Percentiles rank a stretch among this genome's conserved stretches.
phyloP scores from a whole-genome alignment of 2,113 vertebrate species.

The Chlorodrepanis virens region DNA sequence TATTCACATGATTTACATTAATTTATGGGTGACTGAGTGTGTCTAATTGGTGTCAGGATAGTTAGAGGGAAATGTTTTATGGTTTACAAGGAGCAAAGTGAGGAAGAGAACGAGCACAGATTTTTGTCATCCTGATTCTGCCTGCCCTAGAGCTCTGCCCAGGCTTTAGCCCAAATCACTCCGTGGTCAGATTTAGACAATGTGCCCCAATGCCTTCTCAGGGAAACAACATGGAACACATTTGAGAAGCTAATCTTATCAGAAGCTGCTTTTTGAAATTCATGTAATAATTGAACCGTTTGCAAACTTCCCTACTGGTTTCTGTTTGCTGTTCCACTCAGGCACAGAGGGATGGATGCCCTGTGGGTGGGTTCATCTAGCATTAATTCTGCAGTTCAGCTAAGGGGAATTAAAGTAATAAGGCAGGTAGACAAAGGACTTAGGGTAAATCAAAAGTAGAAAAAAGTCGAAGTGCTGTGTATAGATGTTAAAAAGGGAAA shows the following conservation, averaged over 20 bases:
- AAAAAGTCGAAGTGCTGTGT: not conserved
- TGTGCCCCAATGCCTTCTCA: not conserved
- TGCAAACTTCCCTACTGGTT: not conserved
- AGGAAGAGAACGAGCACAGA: not conserved
- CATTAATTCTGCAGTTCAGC: not conserved
- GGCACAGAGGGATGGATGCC: not conserved
- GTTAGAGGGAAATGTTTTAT: not conserved
- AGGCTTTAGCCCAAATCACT: not conserved
- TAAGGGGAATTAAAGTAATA: not conserved
- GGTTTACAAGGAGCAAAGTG: not conserved
- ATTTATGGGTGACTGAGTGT: not conserved
- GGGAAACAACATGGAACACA: not conserved
- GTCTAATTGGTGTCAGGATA: not conserved
- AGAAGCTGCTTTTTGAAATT: not conserved
- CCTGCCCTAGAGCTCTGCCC: not conserved
- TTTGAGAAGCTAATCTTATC: not conserved
- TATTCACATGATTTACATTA: not conserved
- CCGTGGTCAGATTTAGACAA: not conserved
- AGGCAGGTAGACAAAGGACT: not conserved
- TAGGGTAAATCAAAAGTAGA: not conserved
- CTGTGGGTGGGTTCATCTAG: not conserved
- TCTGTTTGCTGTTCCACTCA: not conserved
- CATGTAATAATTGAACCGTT: not conserved
- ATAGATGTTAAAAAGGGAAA: not conserved
- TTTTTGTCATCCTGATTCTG: not conserved